Evolutionary conservation across 92 coral and sea anemone genomes (phyloP).

Genomic region (Parazoanthus swiftii): DNA sequence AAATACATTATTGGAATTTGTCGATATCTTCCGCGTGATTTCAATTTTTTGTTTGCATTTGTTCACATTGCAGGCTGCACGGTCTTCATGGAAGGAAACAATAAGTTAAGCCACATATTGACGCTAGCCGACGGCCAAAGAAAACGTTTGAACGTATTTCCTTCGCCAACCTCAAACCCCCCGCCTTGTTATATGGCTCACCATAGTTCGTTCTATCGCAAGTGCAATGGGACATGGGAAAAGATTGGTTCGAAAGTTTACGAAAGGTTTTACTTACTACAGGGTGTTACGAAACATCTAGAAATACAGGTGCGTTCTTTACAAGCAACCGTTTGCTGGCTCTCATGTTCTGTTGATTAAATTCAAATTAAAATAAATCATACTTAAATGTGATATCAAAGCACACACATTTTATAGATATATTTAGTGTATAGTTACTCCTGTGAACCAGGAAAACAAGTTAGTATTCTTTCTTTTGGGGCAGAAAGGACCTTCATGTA

Average conservation of each 20-base stretch:
- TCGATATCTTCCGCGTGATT: too few relatives aligned
- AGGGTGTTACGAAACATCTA: not conserved
- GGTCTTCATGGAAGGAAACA: not conserved
- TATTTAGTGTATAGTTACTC: too few relatives aligned
- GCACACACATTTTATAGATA: too few relatives aligned
- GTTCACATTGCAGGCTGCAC: not conserved
- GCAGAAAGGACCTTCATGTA: too few relatives aligned
- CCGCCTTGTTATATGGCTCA: not conserved
- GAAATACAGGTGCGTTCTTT: constrained; percentile 2
- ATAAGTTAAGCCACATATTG: not conserved
- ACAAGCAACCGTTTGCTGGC: not conserved
- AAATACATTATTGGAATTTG: too few relatives aligned
- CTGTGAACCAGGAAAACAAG: too few relatives aligned
- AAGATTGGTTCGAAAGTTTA: not conserved
- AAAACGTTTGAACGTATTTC: not conserved
- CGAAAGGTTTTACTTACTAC: not conserved
- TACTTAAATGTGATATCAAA: too few relatives aligned
- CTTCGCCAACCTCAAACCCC: not conserved
- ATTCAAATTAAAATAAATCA: too few relatives aligned
- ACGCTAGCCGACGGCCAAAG: constrained; percentile 6
- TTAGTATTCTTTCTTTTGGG: too few relatives aligned
- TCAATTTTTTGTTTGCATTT: too few relatives aligned
- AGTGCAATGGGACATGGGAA: constrained; percentile 28
- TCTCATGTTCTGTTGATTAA: not conserved
- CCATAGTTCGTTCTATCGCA: constrained; percentile 3